Base-by-base conservation (phyloP, 2,888 invertebrate species). In the Troides oblongomaculatus region DNA sequence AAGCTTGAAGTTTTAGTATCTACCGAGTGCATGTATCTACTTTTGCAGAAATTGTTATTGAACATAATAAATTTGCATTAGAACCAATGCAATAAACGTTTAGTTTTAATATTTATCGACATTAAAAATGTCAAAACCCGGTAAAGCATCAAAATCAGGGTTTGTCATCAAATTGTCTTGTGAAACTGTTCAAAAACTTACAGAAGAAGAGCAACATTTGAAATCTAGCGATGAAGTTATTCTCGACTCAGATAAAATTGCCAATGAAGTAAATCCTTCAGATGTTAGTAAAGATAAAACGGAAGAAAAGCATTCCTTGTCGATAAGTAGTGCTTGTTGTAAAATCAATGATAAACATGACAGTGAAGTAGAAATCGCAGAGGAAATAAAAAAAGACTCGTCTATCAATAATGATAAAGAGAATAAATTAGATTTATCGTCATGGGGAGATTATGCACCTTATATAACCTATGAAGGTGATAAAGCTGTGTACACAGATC, bases 401-500 rank as follows among this genome's bases (percentile, higher is more conserved):
- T 17, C 46, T 23, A 59, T n/a, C 12, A n/a, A 46, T 36, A 39
- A 30, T 50, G 39, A 59, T 18, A 62, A 70, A 63, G 64, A 65
- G n/a, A 64, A 46, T 39, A 57, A 67, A 62, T 46, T 56, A 71
- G 64, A 71, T 36, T 21, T 53, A 23, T 36, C 68, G 59, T 74
- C 80, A 62, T 91, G 89, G 87, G 90, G 88, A 72, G 88, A 87
- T 59, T 93, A 94, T 80, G 89, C 93, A 25, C 89, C 95, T 75
- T 93, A 95, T 85, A 92, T 96, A 30, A 94, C 94, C 43, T 96
- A 96, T 79, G 94, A 95, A 82, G 95, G 94, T 50, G 94, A 95
- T 70, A 86, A 93, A 72, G 96, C 96, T 36, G 93, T 96, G 74
- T 96, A 96, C 76, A 96, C 95, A 25, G 97, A 97, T 83, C 96